Evolutionary conservation across 2,888 invertebrate species (phyloP).

Genomic region (Brassicogethes aeneus): DNA sequence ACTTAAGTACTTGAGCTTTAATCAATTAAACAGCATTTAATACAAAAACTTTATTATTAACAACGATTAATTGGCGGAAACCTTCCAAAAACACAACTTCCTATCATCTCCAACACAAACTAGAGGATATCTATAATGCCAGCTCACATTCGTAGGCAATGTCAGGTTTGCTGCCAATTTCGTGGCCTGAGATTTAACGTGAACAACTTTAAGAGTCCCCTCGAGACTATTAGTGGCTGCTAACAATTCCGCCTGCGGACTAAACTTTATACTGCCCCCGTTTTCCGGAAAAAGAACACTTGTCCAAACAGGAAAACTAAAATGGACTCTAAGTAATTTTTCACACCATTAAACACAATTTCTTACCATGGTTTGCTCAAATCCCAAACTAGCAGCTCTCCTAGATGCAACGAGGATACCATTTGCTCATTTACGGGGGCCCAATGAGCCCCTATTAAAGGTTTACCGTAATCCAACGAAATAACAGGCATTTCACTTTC

Average conservation of each 20-base stretch:
- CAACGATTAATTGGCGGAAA: slow-evolving; percentile 15
- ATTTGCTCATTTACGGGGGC: slow-evolving; percentile 50
- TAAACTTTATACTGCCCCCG: slow-evolving; percentile 52
- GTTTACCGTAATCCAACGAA: slow-evolving; percentile 54
- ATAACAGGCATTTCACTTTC: slow-evolving; percentile 55
- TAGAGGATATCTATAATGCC: slow-evolving; percentile 55
- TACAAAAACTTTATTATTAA: not conserved
- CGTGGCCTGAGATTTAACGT: slow-evolving; percentile 48
- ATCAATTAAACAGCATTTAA: no score
- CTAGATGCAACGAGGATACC: slow-evolving; percentile 56
- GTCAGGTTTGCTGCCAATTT: slow-evolving; percentile 46
- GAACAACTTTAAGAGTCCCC: slow-evolving; percentile 55
- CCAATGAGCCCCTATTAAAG: slow-evolving; percentile 64
- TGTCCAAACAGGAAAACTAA: slow-evolving; percentile 51
- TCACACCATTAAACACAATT: not conserved
- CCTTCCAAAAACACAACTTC: slow-evolving; percentile 53
- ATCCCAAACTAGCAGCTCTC: slow-evolving; percentile 62
- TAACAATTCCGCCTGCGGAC: slow-evolving; percentile 53
- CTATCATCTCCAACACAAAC: slow-evolving; percentile 52
- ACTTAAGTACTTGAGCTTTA: no score
- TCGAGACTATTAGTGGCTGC: slow-evolving; percentile 61
- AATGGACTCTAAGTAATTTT: no score
- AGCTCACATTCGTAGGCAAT: slow-evolving; percentile 50
- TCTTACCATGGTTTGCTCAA: slow-evolving; percentile 54
- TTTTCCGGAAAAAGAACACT: slow-evolving; percentile 55